Evolutionary conservation across 2,113 vertebrate genomes (phyloP), one percentile per base, ranked within the genome.

Genomic region (Pampusana beccarii): DNA sequence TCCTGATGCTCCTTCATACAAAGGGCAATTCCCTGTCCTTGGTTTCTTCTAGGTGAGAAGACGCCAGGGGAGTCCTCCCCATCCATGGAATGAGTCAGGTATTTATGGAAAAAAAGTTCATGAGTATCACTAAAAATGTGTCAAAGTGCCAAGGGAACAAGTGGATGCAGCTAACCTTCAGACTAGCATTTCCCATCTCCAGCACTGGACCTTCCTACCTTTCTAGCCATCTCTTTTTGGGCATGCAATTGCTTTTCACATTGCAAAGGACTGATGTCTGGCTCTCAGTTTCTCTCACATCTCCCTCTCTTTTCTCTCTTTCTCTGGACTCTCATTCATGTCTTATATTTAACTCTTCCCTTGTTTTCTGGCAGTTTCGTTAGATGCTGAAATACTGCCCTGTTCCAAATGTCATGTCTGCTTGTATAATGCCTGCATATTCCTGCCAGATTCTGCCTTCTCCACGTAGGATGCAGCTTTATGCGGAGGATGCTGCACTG

Each of bases 301-400:
- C 50, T 92, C 54, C 58, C 42, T 38, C 48, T 80, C 28, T n/a
- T 80, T 81, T 67, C 78, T 74, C 21, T 71, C 29, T 85, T 40
- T 24, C 75, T 79, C 85, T 75, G 85, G 85, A 79, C 75, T 88
- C 61, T 60, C 46, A 36, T 82, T 58, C 82, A 29, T 72, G 44
- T n/a, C 72, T 90, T 61, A 23, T 13, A 23, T 71, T 73, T 67
- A 88, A 78, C 15, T 60, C 61, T 93, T 80, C 74, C 64, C 70
- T 83, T 83, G 82, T 88, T 92, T 92, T 67, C 72, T 85, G 77
- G 53, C 69, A 80, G 88, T 54, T 96, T 80, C 31, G 53, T 54
- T 75, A 70, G 81, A 81, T 92, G 73, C 80, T 90, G 64, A 60
- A 8, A 36, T 77, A 42, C 33, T 70, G 71, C 78, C 7, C 0